Conservation (phyloP, 2,797 vertebrate species). For the Ispidina lecontei region DNA sequence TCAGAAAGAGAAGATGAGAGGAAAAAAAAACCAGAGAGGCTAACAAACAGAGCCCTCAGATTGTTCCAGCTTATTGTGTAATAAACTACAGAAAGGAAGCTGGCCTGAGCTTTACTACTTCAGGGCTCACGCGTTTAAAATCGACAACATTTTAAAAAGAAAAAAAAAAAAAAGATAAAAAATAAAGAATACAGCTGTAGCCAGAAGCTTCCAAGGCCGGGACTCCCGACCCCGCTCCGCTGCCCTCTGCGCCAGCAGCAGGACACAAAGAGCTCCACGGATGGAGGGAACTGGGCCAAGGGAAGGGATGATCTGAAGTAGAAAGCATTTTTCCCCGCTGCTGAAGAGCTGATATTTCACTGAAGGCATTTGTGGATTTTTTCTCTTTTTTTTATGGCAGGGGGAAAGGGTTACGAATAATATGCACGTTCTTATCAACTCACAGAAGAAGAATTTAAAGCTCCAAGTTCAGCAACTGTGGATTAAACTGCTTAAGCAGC, state of each 20-base stretch:
- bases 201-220: background rate
- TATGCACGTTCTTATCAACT: background rate
- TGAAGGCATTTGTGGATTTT: background rate
- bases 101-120: background rate
- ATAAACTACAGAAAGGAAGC: background rate
- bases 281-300: background rate
- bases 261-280: accelerated
- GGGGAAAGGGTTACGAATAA: background rate
- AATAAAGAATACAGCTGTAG: background rate
- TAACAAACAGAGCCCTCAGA: background rate
- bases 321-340: background rate
- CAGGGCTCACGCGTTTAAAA: background rate
- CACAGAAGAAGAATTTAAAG: background rate
- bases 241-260: accelerated
- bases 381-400: background rate
- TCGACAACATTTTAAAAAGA: background rate
- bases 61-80: conserved; percentile 12
- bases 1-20: background rate
- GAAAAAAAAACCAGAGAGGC: background rate
- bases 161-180: too few relatives aligned
- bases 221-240: background rate
- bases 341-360: background rate
- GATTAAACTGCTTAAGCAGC: conserved; percentile 17
- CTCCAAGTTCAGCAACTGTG: conserved; percentile 10
- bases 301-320: background rate